Evolutionary conservation across 2,888 invertebrate species (phyloP).

Genomic region (Mechanitis mazaeus): DNA sequence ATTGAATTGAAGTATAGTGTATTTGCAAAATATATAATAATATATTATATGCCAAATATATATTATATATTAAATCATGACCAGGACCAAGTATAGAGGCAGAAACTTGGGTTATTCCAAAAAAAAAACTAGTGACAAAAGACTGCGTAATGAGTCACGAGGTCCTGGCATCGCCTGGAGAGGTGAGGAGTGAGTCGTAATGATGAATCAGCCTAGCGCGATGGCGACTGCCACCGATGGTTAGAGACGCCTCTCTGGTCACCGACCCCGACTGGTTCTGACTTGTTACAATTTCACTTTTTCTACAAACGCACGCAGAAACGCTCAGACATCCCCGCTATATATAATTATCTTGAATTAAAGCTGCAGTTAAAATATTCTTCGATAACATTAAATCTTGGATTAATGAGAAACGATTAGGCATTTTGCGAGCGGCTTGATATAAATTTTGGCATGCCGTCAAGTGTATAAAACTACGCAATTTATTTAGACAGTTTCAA

Average conservation of each 20-base stretch:
- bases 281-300: constrained; percentile 74
- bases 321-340: constrained; percentile 21
- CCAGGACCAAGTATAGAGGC: neutral
- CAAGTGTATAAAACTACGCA: constrained; percentile 44
- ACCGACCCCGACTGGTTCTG: constrained; percentile 71
- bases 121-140: constrained; percentile 28
- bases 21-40: no score
- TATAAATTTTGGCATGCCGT: constrained; percentile 44
- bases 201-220: constrained; percentile 62
- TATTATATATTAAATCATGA: no score
- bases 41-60: no score
- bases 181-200: constrained; percentile 40
- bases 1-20: no score
- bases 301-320: constrained; percentile 43
- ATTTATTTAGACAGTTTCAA: constrained; percentile 36
- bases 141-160: constrained; percentile 38
- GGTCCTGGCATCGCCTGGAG: constrained; percentile 36
- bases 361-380: constrained; percentile 9
- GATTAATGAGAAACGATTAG: constrained; percentile 19
- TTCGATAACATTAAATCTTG: constrained; percentile 16
- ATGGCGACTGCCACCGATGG: constrained; percentile 46
- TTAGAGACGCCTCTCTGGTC: constrained; percentile 53
- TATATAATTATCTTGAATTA: constrained; percentile 22
- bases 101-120: neutral
- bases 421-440: constrained; percentile 19